These are phyloP conservation scores for Stegodyphus mimosarum DNA, from an alignment of 1,140 invertebrate genomes.

Conservation along the genomic window DNA sequence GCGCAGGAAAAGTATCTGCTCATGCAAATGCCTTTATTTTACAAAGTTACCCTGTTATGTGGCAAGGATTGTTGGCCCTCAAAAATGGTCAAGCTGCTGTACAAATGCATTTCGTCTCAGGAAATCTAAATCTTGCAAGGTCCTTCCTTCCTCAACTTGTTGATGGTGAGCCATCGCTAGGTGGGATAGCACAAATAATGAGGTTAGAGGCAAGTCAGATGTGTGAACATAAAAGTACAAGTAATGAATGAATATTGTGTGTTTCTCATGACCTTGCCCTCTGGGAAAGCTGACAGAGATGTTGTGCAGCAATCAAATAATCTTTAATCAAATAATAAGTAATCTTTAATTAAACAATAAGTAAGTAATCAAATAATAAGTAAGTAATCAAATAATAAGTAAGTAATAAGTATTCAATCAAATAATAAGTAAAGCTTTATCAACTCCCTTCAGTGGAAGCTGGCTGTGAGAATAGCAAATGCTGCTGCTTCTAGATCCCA, in stretches of 20 bases:
- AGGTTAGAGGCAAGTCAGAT: conserved; percentile 79
- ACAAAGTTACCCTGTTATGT: conserved; percentile 87
- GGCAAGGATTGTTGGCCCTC: conserved; percentile 92
- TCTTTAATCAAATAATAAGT: too few species aligned
- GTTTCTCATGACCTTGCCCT: conserved; percentile 92
- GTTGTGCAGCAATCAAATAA: conserved; percentile 92
- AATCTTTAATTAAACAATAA: too few species aligned
- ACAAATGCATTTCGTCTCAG: conserved; percentile 97
- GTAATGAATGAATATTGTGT: conserved; percentile 96
- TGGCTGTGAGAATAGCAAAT: conserved; percentile 97
- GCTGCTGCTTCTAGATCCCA: conserved; percentile 86
- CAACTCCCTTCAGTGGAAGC: conserved; percentile 94
- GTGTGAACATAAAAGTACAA: too few species aligned
- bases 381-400: too few species aligned
- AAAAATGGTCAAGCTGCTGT: conserved; percentile 97
- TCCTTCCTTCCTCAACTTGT: conserved; percentile 81
- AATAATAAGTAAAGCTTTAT: too few species aligned
- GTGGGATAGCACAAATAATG: conserved; percentile 96
- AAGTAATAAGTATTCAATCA: too few species aligned
- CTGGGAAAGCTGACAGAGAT: conserved; percentile 91
- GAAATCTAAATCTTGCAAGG: conserved; percentile 86
- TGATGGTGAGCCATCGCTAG: conserved; percentile 79
- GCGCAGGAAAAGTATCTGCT: too few species aligned
- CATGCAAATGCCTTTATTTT: too few species aligned
- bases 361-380: too few species aligned